A percentile compares a stretch with the other conserved stretches of the same genome.
Evolutionary conservation across 2,888 invertebrate species (phyloP).

Genomic region (Eupithecia dodoneata): DNA sequence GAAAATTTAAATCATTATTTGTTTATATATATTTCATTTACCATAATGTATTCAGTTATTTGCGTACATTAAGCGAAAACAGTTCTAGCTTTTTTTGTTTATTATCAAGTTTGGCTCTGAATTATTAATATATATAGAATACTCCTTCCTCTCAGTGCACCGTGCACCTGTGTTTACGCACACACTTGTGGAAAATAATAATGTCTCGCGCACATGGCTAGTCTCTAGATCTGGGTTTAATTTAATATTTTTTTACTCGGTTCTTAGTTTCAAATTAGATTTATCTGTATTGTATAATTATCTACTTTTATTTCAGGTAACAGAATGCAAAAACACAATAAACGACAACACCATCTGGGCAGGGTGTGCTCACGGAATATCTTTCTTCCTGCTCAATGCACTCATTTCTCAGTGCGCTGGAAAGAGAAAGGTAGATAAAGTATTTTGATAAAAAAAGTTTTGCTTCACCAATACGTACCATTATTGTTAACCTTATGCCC

Average conservation of each 20-base stretch:
- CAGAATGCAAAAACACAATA: constrained; percentile 58
- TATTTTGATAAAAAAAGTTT: no score
- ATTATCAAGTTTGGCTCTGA: no score
- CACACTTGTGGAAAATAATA: not conserved
- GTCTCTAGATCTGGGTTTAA: not conserved
- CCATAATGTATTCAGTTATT: no score
- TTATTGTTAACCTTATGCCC: no score
- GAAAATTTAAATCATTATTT: no score
- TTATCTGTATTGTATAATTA: not conserved
- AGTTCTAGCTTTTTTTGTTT: no score
- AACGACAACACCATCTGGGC: constrained; percentile 74
- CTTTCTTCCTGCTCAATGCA: constrained; percentile 72
- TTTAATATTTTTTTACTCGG: not conserved
- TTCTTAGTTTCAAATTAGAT: not conserved
- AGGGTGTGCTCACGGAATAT: constrained; percentile 71
- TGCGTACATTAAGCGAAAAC: no score
- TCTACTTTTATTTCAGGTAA: constrained; percentile 50
- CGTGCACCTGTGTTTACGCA: not conserved
- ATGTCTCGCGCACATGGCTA: not conserved
- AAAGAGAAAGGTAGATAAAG: constrained; percentile 62
- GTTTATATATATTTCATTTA: no score
- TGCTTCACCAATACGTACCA: no score
- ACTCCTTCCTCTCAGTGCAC: not conserved
- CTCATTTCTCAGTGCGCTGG: constrained; percentile 71
- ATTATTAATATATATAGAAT: no score